Percentiles rank a stretch among this genome's conserved stretches.
These are phyloP conservation scores for Hiodon alosoides DNA, from an alignment of 2,113 vertebrate species.

Conservation along the genomic window DNA sequence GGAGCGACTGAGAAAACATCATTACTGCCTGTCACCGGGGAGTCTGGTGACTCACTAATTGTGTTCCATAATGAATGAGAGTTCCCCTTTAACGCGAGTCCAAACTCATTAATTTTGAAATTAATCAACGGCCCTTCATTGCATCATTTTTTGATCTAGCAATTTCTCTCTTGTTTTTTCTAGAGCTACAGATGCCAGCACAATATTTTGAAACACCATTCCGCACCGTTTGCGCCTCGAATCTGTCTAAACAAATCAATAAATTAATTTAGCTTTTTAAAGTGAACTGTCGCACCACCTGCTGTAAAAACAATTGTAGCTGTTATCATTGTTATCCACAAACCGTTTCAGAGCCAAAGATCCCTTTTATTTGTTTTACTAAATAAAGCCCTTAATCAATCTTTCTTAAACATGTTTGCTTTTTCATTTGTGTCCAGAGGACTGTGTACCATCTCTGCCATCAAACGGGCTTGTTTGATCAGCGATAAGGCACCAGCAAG, in stretches of 20 bases:
- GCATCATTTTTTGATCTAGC: not conserved
- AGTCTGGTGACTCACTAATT: not conserved
- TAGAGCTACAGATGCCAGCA: not conserved
- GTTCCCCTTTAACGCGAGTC: slow-evolving; percentile 13
- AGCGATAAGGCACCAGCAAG: not conserved
- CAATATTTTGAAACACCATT: not conserved
- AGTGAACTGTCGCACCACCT: not conserved
- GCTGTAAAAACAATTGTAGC: not conserved
- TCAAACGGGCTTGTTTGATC: not conserved
- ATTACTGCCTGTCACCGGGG: slow-evolving; percentile 9
- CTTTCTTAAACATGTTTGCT: not conserved
- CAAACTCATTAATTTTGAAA: slow-evolving; percentile 25
- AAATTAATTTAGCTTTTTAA: not conserved
- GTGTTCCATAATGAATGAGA: not conserved
- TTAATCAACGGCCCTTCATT: slow-evolving; percentile 7
- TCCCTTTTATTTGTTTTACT: not conserved
- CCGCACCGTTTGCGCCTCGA: not conserved
- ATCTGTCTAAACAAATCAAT: slow-evolving; percentile 10
- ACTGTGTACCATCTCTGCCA: not conserved
- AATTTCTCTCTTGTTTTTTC: slow-evolving; percentile 7
- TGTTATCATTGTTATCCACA: slow-evolving; percentile 4
- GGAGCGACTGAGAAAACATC: slow-evolving; percentile 14
- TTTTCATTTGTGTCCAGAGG: not conserved
- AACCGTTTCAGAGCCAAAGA: not conserved
- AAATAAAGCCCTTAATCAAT: not conserved